Evolutionary conservation across 2,113 vertebrate genomes (phyloP).

Genomic region (Meleagris gallopavo): DNA sequence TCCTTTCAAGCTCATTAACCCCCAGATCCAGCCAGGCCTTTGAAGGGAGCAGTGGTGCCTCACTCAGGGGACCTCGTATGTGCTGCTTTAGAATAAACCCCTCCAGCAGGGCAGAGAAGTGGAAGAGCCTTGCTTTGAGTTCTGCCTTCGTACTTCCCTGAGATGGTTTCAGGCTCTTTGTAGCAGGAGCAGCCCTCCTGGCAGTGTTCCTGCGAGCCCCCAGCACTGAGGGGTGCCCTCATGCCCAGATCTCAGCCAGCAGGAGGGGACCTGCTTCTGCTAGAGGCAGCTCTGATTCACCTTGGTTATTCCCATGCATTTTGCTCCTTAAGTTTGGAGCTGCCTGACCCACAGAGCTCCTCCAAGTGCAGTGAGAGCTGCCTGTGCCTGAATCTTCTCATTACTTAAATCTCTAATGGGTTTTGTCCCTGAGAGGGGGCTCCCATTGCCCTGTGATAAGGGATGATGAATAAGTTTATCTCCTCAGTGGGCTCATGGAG

Average conservation of each 20-base stretch:
- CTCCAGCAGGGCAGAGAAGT: not conserved
- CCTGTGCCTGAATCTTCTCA: not conserved
- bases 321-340: not conserved
- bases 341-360: not conserved
- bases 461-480: not conserved
- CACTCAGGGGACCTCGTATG: not conserved
- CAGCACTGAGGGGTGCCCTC: not conserved
- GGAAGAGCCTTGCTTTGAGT: not conserved
- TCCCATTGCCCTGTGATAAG: not conserved
- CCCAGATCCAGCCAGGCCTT: not conserved
- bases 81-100: not conserved
- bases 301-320: accelerated
- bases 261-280: not conserved
- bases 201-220: not conserved
- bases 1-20: not conserved
- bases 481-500: not conserved
- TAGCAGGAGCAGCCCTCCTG: not conserved
- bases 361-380: not conserved
- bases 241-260: not conserved
- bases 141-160: not conserved
- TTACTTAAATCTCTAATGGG: not conserved
- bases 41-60: not conserved
- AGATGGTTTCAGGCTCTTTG: not conserved
- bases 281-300: accelerated
- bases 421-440: not conserved